Conservation (phyloP, 2,797 vertebrate genomes). For the Amblyopsis hoosieri region DNA sequence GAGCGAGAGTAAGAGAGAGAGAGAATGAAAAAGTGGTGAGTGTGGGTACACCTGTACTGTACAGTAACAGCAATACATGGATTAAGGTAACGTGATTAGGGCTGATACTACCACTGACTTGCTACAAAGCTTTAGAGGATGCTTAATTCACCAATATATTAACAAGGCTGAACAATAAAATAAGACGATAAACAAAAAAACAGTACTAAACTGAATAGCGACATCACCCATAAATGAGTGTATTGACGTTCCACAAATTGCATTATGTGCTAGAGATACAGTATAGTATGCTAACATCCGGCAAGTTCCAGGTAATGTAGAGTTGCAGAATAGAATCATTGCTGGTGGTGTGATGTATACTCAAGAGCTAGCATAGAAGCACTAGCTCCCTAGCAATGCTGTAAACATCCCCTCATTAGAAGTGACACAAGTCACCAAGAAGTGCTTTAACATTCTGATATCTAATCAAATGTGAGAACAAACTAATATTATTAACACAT, state of each 20-base stretch:
- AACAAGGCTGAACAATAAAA: constrained; percentile 25
- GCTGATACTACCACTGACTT: not conserved
- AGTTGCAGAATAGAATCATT: constrained; percentile 45
- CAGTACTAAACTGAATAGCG: constrained; percentile 22
- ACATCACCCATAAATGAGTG: not conserved
- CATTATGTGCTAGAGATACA: not conserved
- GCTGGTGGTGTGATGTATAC: not conserved
- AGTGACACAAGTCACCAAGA: too few species aligned
- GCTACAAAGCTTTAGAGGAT: too few species aligned
- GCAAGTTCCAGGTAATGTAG: constrained; percentile 45
- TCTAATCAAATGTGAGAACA: too few species aligned
- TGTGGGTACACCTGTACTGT: constrained; percentile 28
- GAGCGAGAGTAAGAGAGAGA: not conserved
- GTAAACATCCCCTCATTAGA: too few species aligned
- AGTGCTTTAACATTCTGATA: too few species aligned
- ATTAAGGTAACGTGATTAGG: constrained; percentile 65
- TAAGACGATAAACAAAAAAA: constrained; percentile 13
- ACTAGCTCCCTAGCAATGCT: too few species aligned
- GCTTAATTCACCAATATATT: too few species aligned
- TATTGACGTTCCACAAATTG: constrained; percentile 1
- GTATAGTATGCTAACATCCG: constrained; percentile 32
- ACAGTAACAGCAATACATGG: constrained; percentile 46
- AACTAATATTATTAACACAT: too few species aligned
- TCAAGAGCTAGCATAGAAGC: too few species aligned
- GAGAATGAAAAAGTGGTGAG: constrained; percentile 3